Conservation (phyloP, 2,888 invertebrate genomes). For the Drosophila macrospina region DNA sequence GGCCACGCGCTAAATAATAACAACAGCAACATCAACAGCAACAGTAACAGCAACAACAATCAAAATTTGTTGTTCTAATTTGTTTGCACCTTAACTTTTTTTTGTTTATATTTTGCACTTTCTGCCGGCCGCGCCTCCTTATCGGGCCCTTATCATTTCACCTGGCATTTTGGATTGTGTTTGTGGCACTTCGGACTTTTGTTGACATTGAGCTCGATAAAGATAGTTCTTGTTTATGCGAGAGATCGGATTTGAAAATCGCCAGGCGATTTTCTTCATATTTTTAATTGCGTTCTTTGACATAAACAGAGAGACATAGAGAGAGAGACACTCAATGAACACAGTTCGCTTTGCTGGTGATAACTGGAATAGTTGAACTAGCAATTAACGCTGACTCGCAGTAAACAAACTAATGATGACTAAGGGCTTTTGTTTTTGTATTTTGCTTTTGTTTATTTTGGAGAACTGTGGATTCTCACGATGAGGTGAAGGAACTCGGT, state of each 20-base stretch:
- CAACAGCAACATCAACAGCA: not conserved
- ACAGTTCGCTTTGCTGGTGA: not conserved
- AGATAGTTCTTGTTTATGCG: not conserved
- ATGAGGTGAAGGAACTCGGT: conserved; percentile 57
- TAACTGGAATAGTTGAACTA: conserved; percentile 12
- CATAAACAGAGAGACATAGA: not conserved
- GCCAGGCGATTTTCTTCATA: not conserved
- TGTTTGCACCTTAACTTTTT: conserved; percentile 23
- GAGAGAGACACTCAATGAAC: not conserved
- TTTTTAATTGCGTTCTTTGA: not conserved
- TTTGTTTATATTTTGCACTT: conserved; percentile 29
- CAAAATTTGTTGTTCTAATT: conserved; percentile 18
- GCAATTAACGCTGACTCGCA: conserved; percentile 29
- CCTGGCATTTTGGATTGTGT: conserved; percentile 3
- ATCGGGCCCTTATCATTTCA: conserved; percentile 60
- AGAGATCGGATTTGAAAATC: not conserved
- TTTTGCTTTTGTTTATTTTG: too few species aligned
- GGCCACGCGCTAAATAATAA: conserved; percentile 46
- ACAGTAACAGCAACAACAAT: not conserved
- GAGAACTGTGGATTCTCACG: conserved; percentile 1
- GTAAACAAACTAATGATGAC: conserved; percentile 40
- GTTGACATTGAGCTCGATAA: conserved; percentile 62
- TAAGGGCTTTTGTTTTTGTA: not conserved
- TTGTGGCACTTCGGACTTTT: conserved; percentile 49
- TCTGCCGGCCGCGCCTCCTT: conserved; percentile 50